Evolutionary conservation across 2,888 invertebrate species (phyloP).

Genomic region (Lordiphosa andalusiaca): DNA sequence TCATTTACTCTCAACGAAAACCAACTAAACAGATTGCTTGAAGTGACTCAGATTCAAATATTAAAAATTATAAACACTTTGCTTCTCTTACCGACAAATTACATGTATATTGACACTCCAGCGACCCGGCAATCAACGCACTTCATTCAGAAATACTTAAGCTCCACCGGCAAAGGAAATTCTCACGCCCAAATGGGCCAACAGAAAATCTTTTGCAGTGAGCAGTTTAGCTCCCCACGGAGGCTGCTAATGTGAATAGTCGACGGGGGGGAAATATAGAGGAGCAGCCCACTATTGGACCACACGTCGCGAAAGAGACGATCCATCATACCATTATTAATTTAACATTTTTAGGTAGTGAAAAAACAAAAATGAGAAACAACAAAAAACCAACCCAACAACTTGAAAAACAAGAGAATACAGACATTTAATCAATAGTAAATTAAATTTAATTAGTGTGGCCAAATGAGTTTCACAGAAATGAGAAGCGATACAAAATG

Average conservation of each 20-base stretch:
- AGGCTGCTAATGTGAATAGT: slow-evolving; percentile 38
- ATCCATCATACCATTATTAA: slow-evolving; percentile 47
- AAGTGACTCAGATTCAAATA: no score
- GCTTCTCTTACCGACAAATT: neutral
- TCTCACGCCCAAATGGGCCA: slow-evolving; percentile 32
- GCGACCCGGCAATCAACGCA: slow-evolving; percentile 42
- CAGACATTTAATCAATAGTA: slow-evolving; percentile 40
- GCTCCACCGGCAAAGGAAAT: slow-evolving; percentile 17
- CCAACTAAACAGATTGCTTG: no score
- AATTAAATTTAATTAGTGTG: slow-evolving; percentile 42
- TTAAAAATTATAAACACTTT: no score
- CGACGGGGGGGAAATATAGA: slow-evolving; percentile 4
- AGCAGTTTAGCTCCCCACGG: slow-evolving; percentile 36
- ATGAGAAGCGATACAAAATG: no score
- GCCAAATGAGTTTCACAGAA: slow-evolving; percentile 15
- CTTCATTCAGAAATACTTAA: slow-evolving; percentile 46
- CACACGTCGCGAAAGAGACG: slow-evolving; percentile 35
- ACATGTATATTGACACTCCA: slow-evolving; percentile 26
- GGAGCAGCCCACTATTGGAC: slow-evolving; percentile 17
- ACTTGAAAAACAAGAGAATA: slow-evolving; percentile 21
- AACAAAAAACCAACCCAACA: slow-evolving; percentile 18
- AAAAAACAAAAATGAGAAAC: slow-evolving; percentile 4
- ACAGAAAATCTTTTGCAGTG: slow-evolving; percentile 24
- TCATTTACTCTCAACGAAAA: no score
- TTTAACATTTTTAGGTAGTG: slow-evolving; percentile 44